These are phyloP conservation scores for Grammomys surdaster DNA, from an alignment of 2,113 vertebrate species.

Conservation along the genomic window DNA sequence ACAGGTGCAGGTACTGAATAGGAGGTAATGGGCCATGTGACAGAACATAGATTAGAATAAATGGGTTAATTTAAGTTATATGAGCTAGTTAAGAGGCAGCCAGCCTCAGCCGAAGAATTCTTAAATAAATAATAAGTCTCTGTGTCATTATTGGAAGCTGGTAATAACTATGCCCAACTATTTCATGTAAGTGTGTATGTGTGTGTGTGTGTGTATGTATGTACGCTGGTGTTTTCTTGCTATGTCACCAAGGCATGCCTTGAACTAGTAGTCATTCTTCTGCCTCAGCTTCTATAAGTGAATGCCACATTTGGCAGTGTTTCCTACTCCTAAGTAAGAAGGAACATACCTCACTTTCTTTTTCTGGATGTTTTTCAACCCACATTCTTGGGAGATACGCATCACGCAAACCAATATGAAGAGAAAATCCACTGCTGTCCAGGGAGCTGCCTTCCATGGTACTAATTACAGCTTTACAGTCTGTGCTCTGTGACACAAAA, in stretches of 20 bases:
- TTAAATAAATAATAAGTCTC: no score
- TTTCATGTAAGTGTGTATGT: not conserved
- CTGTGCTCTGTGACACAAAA: constrained; percentile 86
- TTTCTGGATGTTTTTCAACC: constrained; percentile 92
- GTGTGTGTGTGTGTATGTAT: not conserved
- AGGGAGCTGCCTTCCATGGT: constrained; percentile 87
- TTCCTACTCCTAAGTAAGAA: constrained; percentile 25
- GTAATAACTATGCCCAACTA: no score
- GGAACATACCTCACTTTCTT: constrained; percentile 89
- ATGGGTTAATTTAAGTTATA: no score
- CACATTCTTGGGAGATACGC: constrained; percentile 92
- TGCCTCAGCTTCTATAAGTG: not conserved
- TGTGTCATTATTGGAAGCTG: no score
- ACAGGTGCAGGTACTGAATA: no score
- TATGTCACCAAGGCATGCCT: not conserved
- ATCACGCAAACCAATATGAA: constrained; percentile 86
- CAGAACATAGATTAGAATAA: no score
- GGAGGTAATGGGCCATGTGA: no score
- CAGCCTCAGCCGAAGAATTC: no score
- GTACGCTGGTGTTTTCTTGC: not conserved
- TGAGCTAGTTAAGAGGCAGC: no score
- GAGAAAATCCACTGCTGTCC: constrained; percentile 87
- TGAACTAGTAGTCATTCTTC: not conserved
- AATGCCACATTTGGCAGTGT: not conserved
- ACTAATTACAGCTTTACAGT: constrained; percentile 90